These are phyloP conservation scores for Procambarus clarkii DNA, from an alignment of 1,140 invertebrate genomes.

Conservation along the genomic window DNA sequence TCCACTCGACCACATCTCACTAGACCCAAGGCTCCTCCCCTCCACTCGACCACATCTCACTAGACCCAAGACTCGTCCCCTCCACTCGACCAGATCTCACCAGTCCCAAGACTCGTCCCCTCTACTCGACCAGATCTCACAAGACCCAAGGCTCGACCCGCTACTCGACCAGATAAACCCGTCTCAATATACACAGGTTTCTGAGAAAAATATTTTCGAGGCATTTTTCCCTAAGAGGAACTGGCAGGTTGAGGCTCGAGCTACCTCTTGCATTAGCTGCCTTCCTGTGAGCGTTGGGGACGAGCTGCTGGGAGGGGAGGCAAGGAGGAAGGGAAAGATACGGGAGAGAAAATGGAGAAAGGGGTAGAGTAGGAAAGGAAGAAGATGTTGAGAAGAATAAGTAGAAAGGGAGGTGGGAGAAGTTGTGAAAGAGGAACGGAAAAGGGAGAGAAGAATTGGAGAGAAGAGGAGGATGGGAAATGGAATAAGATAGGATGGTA, in stretches of 20 bases:
- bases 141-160: not conserved
- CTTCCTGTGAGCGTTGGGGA: not conserved
- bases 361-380: not conserved
- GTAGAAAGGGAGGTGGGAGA: not conserved
- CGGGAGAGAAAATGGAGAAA: not conserved
- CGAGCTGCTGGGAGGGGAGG: not conserved
- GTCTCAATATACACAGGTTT: not conserved
- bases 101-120: not conserved
- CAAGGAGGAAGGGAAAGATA: not conserved
- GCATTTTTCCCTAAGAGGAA: not conserved
- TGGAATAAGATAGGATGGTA: not conserved
- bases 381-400: not conserved
- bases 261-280: conserved; percentile 4
- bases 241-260: conserved; percentile 1
- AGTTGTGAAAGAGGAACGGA: not conserved
- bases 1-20: not conserved
- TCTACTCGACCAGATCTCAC: not conserved
- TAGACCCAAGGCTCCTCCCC: not conserved
- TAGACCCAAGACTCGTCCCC: not conserved
- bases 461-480: not conserved
- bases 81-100: not conserved
- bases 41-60: not conserved
- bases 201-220: not conserved
- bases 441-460: not conserved
- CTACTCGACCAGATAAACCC: not conserved